These are phyloP conservation scores for Proctacanthus coquilletti DNA, from an alignment of 1,140 invertebrate species.

Conservation along the genomic window DNA sequence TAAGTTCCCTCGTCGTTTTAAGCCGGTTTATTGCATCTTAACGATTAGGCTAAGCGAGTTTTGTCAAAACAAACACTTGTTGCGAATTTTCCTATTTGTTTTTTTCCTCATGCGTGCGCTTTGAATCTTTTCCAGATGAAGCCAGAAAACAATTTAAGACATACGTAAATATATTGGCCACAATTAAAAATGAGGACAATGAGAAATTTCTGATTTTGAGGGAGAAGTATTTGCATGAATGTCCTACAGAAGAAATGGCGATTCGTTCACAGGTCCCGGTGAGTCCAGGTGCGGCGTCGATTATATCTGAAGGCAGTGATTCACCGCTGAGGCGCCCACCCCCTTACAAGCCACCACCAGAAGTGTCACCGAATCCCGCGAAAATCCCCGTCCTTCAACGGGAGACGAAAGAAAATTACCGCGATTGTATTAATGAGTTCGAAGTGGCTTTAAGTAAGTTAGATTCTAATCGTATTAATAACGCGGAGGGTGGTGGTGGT, in stretches of 20 bases:
- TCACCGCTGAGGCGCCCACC: conserved; percentile 35
- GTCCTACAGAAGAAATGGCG: conserved; percentile 31
- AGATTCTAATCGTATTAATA: conserved; percentile 1
- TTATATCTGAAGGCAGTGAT: conserved; percentile 15
- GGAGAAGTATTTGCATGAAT: conserved; percentile 45
- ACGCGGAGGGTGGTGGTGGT: conserved; percentile 6
- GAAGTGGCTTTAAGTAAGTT: conserved; percentile 5
- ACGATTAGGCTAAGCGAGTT: conserved; percentile 4
- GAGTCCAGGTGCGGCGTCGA: conserved; percentile 16
- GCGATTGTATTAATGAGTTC: conserved; percentile 24
- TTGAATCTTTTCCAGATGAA: conserved; percentile 51
- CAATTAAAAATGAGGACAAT: conserved; percentile 62
- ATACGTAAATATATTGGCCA: conserved; percentile 75
- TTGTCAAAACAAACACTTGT: conserved; percentile 11
- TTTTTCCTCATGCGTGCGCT: conserved; percentile 4
- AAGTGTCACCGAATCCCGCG: conserved; percentile 22
- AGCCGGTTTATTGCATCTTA: background rate
- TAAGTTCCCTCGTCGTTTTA: conserved; percentile 14
- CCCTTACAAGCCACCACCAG: conserved; percentile 49
- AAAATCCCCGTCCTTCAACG: conserved; percentile 9
- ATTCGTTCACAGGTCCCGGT: conserved; percentile 20
- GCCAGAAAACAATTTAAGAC: conserved; percentile 77
- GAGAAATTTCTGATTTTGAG: conserved; percentile 74
- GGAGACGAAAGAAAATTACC: conserved; percentile 18
- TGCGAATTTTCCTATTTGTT: conserved; percentile 5